A percentile compares a stretch with the other conserved stretches of the same genome.
Evolutionary conservation across 2,888 invertebrate genomes (phyloP).

Genomic region (Sthenelais limicola): DNA sequence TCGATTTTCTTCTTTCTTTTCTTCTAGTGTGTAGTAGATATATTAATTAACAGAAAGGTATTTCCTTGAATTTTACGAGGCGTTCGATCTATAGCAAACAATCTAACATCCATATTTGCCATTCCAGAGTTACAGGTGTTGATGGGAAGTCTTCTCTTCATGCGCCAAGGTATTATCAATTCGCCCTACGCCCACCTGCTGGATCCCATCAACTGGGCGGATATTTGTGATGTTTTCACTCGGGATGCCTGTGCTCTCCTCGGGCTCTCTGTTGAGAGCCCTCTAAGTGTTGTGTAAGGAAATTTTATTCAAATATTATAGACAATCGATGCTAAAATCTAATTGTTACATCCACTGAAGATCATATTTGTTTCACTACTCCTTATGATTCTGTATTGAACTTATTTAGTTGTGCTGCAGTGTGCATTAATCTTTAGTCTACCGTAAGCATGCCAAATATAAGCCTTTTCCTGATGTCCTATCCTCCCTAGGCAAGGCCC

Average conservation of each 20-base stretch:
- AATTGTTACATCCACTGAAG: too few species aligned
- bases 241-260: constrained; percentile 92
- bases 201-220: constrained; percentile 85
- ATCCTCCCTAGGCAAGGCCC: too few species aligned
- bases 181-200: constrained; percentile 86
- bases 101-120: neutral
- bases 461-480: too few species aligned
- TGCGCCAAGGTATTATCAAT: constrained; percentile 83
- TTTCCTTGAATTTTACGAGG: too few species aligned
- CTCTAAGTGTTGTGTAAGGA: constrained; percentile 86
- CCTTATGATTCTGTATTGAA: too few species aligned
- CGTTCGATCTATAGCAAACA: neutral
- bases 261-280: constrained; percentile 90
- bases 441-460: too few species aligned
- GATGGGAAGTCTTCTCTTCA: constrained; percentile 88
- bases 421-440: too few species aligned
- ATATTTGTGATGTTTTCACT: constrained; percentile 91
- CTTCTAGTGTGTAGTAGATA: neutral
- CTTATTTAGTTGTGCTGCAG: too few species aligned
- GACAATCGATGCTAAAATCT: too few species aligned
- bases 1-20: neutral
- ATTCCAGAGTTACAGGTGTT: constrained; percentile 84
- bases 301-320: neutral
- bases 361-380: too few species aligned
- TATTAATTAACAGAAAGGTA: neutral